A percentile compares a stretch with the other conserved stretches of the same genome.
These are phyloP conservation scores for Forbesichthys papilliferus DNA, from an alignment of 2,113 vertebrate species.

Conservation along the genomic window DNA sequence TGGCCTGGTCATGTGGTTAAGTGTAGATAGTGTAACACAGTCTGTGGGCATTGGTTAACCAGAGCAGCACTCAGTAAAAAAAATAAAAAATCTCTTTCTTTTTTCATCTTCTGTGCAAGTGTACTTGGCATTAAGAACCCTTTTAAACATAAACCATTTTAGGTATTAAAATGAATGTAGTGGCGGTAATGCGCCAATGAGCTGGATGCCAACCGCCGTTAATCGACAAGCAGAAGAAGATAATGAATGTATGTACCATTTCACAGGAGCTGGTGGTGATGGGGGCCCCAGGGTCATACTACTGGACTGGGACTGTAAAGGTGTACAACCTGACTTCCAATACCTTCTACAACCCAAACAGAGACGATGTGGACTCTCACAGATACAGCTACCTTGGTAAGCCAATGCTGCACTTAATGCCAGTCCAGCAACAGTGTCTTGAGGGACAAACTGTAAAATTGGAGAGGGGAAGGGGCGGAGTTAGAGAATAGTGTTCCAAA, in stretches of 20 bases:
- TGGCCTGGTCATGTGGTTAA: slow-evolving; percentile 46
- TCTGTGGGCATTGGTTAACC: slow-evolving; percentile 71
- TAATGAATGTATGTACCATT: slow-evolving; percentile 15
- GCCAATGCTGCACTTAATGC: slow-evolving; percentile 27
- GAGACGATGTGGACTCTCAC: slow-evolving; percentile 82
- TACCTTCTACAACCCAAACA: slow-evolving; percentile 85
- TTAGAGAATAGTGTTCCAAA: too few species aligned
- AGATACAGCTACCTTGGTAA: slow-evolving; percentile 96
- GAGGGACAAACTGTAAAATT: background rate
- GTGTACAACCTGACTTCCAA: slow-evolving; percentile 94
- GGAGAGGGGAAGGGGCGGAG: background rate
- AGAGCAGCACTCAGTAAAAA: slow-evolving; percentile 44
- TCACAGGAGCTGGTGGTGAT: slow-evolving; percentile 93
- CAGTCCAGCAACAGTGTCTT: background rate
- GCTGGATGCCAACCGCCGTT: too few species aligned
- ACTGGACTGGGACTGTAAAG: slow-evolving; percentile 97
- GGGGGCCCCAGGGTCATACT: slow-evolving; percentile 96
- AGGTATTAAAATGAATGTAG: too few species aligned
- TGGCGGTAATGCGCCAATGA: too few species aligned
- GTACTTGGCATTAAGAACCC: slow-evolving; percentile 5
- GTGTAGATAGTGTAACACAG: slow-evolving; percentile 64
- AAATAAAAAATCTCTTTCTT: background rate
- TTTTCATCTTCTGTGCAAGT: background rate
- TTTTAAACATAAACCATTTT: background rate
- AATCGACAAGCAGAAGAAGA: background rate